Base-by-base conservation (phyloP, 2,888 invertebrate genomes). In the Thymelicus acteon region DNA sequence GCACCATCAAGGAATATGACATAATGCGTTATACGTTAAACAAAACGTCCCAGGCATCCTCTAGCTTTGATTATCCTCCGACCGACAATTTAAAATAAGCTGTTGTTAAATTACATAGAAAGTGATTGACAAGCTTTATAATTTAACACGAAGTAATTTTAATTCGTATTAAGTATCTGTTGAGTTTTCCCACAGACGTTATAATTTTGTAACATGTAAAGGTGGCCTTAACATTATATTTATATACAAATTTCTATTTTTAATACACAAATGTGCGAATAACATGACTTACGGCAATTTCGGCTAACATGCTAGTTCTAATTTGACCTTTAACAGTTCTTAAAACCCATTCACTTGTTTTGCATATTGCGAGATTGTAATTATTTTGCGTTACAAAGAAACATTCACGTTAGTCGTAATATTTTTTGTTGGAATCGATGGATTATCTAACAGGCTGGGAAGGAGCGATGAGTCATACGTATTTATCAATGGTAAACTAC, bases 281-380 rank as follows among this genome's bases (percentile, higher is more conserved):
- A 40, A 70, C 64, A 52, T 70, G 70, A 52, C 64, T 64, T 64
- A 40, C 52, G 70, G 48, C 49, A 64, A 60, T 76, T 75, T 76
- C 75, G 74, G 76, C 75, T 64, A 73, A 70, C 65, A 74, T 75
- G 73, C 74, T 73, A 71, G 57, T 63, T 58, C 57, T 13, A 60
- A 71, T 67, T 48, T 70, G 74, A 76, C 76, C 76, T 77, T 77
- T 72, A 74, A 72, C 69, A 69, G 72, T 72, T 73, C 62, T 72
- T 61, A 40, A 64, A 73, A 63, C 58, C 67, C 64, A 66, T 63
- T 72, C 64, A 60, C 48, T 65, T 63, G 68, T 71, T 64, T 65
- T 60, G 60, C 63, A 63, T 60, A 52, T 37, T 37, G 49, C 57
- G 12, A 52, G 48, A 24, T 12, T 39, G 48, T 64, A 57, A 8